Percentiles rank a stretch among this genome's conserved stretches.
These are phyloP conservation scores for Etheostoma spectabile DNA, from an alignment of 2,113 vertebrate species.

Conservation along the genomic window DNA sequence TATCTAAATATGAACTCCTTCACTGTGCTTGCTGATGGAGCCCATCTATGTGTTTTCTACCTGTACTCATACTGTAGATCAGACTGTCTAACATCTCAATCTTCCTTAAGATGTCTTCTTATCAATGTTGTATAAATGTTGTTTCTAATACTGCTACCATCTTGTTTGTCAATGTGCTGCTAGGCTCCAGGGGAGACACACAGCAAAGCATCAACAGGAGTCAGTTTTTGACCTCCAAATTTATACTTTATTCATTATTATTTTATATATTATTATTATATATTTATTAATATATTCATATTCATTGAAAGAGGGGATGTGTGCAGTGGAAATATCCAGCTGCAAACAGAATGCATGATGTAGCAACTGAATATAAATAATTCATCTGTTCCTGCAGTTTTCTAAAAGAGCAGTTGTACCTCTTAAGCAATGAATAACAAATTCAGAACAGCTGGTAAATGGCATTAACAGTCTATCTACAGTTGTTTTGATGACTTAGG, in stretches of 20 bases:
- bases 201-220: constrained; percentile 58
- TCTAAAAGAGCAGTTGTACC: constrained; percentile 20
- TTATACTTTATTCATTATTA: not conserved
- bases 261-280: no score
- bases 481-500: not conserved
- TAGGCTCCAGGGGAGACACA: constrained; percentile 80
- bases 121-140: constrained; percentile 78
- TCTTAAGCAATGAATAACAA: constrained; percentile 6
- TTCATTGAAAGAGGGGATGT: not conserved
- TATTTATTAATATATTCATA: no score
- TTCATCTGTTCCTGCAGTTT: constrained; percentile 1
- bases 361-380: constrained; percentile 2
- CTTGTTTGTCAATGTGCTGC: constrained; percentile 84
- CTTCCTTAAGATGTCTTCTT: constrained; percentile 55
- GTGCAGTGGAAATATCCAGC: not conserved
- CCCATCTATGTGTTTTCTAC: constrained; percentile 79
- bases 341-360: not conserved
- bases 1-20: constrained; percentile 48
- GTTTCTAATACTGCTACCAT: constrained; percentile 79
- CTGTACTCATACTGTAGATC: constrained; percentile 73
- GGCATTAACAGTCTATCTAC: not conserved
- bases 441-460: constrained; percentile 31
- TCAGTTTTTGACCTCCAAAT: not conserved
- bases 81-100: constrained; percentile 69
- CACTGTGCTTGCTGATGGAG: constrained; percentile 63